These are phyloP conservation scores for Sternarchorhynchus goeldii DNA, from an alignment of 2,797 vertebrate species.

Conservation along the genomic window DNA sequence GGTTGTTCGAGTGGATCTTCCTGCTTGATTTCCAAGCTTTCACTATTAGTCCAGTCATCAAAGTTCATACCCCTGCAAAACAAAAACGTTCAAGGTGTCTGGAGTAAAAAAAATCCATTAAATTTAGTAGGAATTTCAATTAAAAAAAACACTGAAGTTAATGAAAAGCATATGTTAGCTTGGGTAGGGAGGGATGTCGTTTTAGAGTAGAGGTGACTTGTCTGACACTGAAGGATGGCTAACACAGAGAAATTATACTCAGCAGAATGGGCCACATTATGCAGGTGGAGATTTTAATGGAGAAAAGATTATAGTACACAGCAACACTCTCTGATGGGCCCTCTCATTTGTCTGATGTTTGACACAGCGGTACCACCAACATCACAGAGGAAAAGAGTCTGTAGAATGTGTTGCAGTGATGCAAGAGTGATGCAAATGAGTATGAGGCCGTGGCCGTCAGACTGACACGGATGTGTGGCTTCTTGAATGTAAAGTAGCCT, in stretches of 20 bases:
- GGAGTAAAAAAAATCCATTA: neutral
- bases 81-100: conserved; percentile 4
- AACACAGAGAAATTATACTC: conserved; percentile 23
- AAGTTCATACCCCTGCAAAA: conserved; percentile 52
- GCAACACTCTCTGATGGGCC: conserved; percentile 1
- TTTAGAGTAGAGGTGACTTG: conserved; percentile 6
- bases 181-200: neutral
- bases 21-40: conserved; percentile 38
- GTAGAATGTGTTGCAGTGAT: no score
- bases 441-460: neutral
- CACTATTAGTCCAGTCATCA: conserved; percentile 53
- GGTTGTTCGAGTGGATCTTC: conserved; percentile 11
- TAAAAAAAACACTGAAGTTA: neutral
- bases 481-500: neutral
- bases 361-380: neutral
- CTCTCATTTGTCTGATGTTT: conserved; percentile 25
- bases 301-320: conserved; percentile 13
- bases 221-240: conserved; percentile 38
- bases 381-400: neutral
- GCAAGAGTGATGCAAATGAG: no score
- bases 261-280: conserved; percentile 33
- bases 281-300: conserved; percentile 42
- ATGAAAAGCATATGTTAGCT: neutral
- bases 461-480: no score
- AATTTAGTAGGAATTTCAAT: neutral